Conservation (phyloP, 2,113 vertebrate species). For the Sardina pilchardus region DNA sequence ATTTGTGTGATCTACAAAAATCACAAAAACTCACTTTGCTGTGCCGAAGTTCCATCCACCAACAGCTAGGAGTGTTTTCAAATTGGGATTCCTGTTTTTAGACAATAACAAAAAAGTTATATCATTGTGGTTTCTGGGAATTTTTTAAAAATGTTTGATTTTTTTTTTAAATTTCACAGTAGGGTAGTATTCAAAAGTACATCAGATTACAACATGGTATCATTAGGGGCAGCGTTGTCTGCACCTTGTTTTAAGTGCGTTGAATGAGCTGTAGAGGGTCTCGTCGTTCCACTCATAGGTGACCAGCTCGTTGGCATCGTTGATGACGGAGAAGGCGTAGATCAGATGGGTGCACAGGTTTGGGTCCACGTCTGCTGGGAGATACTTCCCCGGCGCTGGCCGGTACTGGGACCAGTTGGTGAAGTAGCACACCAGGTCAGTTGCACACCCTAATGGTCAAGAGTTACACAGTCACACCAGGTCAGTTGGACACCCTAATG, state of each 20-base stretch:
- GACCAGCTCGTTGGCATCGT: constrained; percentile 63
- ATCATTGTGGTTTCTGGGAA: neutral
- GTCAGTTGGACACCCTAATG: too few species aligned
- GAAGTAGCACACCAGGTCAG: constrained; percentile 81
- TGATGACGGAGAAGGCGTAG: constrained; percentile 78
- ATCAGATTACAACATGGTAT: too few species aligned
- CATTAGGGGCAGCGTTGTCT: too few species aligned
- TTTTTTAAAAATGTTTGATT: neutral
- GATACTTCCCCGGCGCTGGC: constrained; percentile 62
- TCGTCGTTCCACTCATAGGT: constrained; percentile 71
- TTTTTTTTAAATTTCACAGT: neutral
- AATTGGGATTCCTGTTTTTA: constrained; percentile 63
- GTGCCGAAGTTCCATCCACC: constrained; percentile 75
- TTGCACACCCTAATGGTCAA: constrained; percentile 71
- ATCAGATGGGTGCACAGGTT: constrained; percentile 77
- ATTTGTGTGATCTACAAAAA: neutral
- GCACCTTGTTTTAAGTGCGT: constrained; percentile 67
- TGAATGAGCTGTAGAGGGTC: constrained; percentile 71
- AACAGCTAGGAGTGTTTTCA: constrained; percentile 75
- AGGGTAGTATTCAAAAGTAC: too few species aligned
- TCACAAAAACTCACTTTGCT: constrained; percentile 59
- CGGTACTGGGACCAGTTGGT: constrained; percentile 84
- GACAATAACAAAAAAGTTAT: neutral
- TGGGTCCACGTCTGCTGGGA: constrained; percentile 72
- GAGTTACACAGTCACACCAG: too few species aligned